Evolutionary conservation across 2,113 vertebrate genomes (phyloP).

Genomic region (Microcebus griseorufus): DNA sequence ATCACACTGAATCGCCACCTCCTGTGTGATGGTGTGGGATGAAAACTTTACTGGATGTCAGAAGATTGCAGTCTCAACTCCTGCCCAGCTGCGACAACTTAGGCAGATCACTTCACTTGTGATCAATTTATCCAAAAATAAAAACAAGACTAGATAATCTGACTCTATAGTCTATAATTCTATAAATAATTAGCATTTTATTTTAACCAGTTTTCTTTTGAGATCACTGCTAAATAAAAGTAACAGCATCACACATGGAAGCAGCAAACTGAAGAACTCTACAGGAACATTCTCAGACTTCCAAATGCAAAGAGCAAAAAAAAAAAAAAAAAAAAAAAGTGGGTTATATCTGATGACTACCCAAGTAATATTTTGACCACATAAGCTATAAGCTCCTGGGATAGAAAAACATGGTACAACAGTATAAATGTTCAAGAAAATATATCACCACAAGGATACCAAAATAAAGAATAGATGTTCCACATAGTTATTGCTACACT

Average conservation of each 20-base stretch:
- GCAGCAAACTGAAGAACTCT: conserved; percentile 1
- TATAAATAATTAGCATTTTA: conserved; percentile 46
- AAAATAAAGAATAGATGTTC: conserved; percentile 60
- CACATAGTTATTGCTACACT: conserved; percentile 44
- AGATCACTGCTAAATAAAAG: conserved; percentile 21
- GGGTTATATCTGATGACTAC: conserved; percentile 24
- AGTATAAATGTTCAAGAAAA: conserved; percentile 56
- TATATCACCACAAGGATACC: conserved; percentile 57
- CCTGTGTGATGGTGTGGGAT: background rate
- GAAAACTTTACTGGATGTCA: background rate
- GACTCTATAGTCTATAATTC: background rate
- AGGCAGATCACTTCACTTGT: background rate
- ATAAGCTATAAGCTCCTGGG: conserved; percentile 22
- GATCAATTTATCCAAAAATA: background rate
- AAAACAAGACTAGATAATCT: conserved; percentile 2
- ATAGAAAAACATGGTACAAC: conserved; percentile 44
- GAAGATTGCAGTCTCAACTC: background rate
- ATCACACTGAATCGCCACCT: background rate
- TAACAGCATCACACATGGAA: background rate
- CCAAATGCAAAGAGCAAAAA: conserved; percentile 14
- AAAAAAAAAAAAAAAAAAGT: background rate
- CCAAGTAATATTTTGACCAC: background rate
- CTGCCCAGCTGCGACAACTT: background rate
- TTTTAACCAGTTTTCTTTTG: conserved; percentile 39
- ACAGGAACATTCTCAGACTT: conserved; percentile 25